Evolutionary conservation across 2,113 vertebrate genomes (phyloP).

Genomic region (Pantherophis guttatus): DNA sequence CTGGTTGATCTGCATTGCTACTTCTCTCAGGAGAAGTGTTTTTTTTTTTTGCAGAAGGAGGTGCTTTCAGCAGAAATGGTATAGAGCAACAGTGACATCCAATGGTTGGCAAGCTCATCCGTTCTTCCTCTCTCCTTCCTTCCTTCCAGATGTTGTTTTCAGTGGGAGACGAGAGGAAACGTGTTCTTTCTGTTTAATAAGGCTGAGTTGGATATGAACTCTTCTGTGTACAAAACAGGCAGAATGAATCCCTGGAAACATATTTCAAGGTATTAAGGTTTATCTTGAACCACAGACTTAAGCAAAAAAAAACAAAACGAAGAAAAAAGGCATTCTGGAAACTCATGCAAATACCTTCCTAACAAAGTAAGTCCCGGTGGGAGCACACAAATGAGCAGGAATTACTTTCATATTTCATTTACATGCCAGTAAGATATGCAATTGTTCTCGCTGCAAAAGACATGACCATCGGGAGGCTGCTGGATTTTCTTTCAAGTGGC

Average conservation of each 20-base stretch:
- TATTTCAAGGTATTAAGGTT: slow-evolving; percentile 9
- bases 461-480: background rate
- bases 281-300: slow-evolving; percentile 33
- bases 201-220: slow-evolving; percentile 10
- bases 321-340: background rate
- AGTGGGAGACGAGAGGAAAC: background rate
- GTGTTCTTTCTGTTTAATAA: background rate
- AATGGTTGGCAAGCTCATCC: slow-evolving; percentile 44
- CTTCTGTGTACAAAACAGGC: background rate
- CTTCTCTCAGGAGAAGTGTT: slow-evolving; percentile 48
- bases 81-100: slow-evolving; percentile 75
- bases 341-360: background rate
- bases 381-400: slow-evolving; percentile 22
- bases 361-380: background rate
- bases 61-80: background rate
- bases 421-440: slow-evolving; percentile 2
- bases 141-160: background rate
- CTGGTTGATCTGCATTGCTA: slow-evolving; percentile 38
- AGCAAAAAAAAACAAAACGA: background rate
- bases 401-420: slow-evolving; percentile 28
- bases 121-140: background rate
- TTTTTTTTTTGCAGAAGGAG: slow-evolving; percentile 2
- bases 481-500: slow-evolving; percentile 23
- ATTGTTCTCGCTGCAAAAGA: background rate
- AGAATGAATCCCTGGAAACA: slow-evolving; percentile 18